These are phyloP conservation scores for Narcine bancroftii DNA, from an alignment of 2,113 vertebrate species.

Conservation along the genomic window DNA sequence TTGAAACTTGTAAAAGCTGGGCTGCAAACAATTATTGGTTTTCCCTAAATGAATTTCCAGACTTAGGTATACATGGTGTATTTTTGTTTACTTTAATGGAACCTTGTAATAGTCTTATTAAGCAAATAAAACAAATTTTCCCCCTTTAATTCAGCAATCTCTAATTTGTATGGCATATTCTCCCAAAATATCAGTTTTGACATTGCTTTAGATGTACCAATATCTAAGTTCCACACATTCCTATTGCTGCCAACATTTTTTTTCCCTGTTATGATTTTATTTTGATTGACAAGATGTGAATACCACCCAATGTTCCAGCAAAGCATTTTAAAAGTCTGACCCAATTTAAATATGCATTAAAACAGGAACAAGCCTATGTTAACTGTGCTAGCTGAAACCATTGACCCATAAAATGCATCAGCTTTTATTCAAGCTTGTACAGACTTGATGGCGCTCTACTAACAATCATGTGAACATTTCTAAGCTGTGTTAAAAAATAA, in stretches of 20 bases:
- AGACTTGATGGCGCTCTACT: background rate
- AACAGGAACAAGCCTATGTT: background rate
- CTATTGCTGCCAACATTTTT: background rate
- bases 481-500: background rate
- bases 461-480: background rate
- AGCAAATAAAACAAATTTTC: background rate
- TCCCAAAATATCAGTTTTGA: background rate
- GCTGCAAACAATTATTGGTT: no score
- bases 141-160: background rate
- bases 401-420: background rate
- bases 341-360: background rate
- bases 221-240: no score
- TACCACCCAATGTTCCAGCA: background rate
- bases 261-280: background rate
- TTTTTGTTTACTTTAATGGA: background rate
- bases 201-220: background rate
- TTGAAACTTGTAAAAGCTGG: no score
- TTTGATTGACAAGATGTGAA: background rate
- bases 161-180: background rate
- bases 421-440: background rate
- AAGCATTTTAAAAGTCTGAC: background rate
- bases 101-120: background rate
- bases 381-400: background rate
- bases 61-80: background rate
- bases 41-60: no score